Evolutionary conservation across 2,113 vertebrate genomes (phyloP), one percentile per base, ranked within the genome.

Genomic region (Mustelus asterias): DNA sequence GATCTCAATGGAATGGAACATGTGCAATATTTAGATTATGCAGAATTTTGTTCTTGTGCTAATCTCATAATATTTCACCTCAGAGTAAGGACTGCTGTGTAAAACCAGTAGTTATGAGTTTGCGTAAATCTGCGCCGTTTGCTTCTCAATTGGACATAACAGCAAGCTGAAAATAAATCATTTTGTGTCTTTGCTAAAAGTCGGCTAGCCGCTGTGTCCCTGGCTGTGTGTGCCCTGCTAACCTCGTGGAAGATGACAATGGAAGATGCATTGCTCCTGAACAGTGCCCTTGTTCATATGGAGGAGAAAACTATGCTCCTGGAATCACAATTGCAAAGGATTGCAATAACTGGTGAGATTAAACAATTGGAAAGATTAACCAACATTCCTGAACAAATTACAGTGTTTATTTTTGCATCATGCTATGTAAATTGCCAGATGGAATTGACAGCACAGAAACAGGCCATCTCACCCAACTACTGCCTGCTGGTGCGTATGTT

Each of bases 271-370:
- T 97, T 33, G 48, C 95, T 80, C 96, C 97, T 48, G 96, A 97
- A 18, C 96, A 96, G 18, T 97, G 97, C 11, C 97, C 97, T 0
- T 97, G 97, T 76, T 96, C 96, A 76, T 97, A 97, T 76, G 97
- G 96, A 69, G 97, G 97, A 90, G 85, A 9, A 89, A 97, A 97
- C 58, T 97, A 97, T 16, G 83, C 96, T 3, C 96, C 96, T 96
- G 97, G 97, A 85, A 97, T 96, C 85, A 95, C 96, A 70, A 97
- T 97, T 26, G 48, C 95, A 0, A 96, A 96, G 58, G 96, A 96
- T 93, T 97, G 97, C 96, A 97, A 97, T 96, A 95, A 96, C 69
- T 97, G 97, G 97, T 96, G 90, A 93, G 90, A 20, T 93, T 93
- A 20, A 65, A 93, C n/a, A 63, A 67, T 18, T 67, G 8, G 33